A percentile compares a stretch with the other conserved stretches of the same genome.
Evolutionary conservation across 2,113 vertebrate genomes (phyloP).

Genomic region (Phoenicopterus ruber): DNA sequence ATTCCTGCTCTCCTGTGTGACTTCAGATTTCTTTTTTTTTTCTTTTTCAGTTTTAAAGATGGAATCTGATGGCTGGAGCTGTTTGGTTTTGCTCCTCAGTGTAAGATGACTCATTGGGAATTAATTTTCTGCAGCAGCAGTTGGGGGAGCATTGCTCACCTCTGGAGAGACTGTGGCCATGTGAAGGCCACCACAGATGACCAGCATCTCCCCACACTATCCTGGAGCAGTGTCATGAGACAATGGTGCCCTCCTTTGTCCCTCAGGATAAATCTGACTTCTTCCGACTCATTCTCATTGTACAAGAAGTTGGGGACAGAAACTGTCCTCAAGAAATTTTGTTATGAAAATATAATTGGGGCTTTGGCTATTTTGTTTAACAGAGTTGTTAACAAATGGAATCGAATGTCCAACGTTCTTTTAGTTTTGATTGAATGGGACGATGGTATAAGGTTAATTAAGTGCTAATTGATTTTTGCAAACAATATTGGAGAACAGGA

Average conservation of each 20-base stretch:
- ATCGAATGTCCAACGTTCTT: not conserved
- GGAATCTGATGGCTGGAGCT: not conserved
- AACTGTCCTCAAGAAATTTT: not conserved
- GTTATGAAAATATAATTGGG: not conserved
- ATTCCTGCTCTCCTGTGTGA: not conserved
- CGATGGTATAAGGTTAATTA: not conserved
- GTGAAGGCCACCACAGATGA: not conserved
- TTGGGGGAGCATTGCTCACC: not conserved
- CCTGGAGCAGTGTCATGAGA: not conserved
- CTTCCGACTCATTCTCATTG: not conserved
- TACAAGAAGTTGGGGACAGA: not conserved
- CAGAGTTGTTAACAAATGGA: not conserved
- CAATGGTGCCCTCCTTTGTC: not conserved
- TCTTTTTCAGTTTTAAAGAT: not conserved
- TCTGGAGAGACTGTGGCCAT: accelerated
- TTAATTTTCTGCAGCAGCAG: not conserved
- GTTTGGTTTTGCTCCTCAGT: not conserved
- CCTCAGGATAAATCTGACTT: not conserved
- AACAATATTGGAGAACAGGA: not conserved
- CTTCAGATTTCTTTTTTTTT: not conserved
- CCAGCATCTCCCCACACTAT: not conserved
- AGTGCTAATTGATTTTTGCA: not conserved
- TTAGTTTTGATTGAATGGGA: not conserved
- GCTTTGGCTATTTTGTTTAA: not conserved
- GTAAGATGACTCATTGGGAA: not conserved